Conservation (phyloP, 2,797 vertebrate genomes). For the Psittacula echo region DNA sequence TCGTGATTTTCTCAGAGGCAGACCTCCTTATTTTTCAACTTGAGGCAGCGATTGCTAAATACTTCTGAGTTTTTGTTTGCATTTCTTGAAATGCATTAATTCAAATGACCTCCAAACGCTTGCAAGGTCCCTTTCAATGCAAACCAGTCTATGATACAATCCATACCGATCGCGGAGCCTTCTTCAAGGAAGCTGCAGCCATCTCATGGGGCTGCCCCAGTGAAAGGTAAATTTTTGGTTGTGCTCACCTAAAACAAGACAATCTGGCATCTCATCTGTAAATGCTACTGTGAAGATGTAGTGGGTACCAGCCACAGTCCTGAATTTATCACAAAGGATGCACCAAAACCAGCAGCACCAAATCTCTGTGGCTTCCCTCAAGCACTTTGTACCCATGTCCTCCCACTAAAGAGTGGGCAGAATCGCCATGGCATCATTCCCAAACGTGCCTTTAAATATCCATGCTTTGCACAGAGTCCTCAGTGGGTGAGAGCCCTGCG, state of each 20-base stretch:
- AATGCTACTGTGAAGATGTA: neutral
- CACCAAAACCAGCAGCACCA: neutral
- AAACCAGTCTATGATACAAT: neutral
- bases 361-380: neutral
- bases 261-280: neutral
- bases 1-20: accelerated
- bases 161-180: neutral
- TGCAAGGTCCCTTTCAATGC: neutral
- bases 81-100: neutral
- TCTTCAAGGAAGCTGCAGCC: neutral
- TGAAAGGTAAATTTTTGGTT: neutral
- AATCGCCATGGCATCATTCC: neutral
- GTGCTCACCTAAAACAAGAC: neutral
- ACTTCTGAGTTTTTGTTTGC: neutral
- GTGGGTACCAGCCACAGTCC: neutral
- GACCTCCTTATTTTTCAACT: neutral
- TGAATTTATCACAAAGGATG: neutral
- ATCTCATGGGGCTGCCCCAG: neutral
- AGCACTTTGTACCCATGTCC: neutral
- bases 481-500: neutral
- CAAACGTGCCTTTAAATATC: neutral
- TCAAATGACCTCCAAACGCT: neutral
- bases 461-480: neutral
- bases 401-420: accelerated
- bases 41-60: neutral